Percentiles rank a stretch among this genome's conserved stretches.
These are phyloP conservation scores for Petrocephalus zakoni DNA, from an alignment of 2,113 vertebrate genomes.

Conservation along the genomic window DNA sequence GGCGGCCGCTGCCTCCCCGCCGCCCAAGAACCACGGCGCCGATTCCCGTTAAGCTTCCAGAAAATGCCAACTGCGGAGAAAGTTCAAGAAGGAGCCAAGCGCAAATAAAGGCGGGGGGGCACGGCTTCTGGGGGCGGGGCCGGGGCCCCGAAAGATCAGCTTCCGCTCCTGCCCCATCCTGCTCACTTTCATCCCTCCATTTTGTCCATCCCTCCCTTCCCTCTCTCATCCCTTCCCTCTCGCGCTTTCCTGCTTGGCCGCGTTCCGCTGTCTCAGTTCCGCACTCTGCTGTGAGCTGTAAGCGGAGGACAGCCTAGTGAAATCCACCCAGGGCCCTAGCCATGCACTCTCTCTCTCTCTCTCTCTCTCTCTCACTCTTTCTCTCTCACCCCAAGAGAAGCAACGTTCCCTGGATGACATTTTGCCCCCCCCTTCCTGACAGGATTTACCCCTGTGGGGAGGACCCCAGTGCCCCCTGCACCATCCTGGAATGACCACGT, in stretches of 20 bases:
- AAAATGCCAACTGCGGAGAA: background rate
- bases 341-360: background rate
- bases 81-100: background rate
- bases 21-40: background rate
- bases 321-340: slow-evolving; percentile 25
- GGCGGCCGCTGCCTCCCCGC: too few species aligned
- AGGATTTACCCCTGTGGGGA: slow-evolving; percentile 5
- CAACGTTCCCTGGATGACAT: background rate
- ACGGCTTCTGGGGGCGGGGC: too few species aligned
- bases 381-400: background rate
- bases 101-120: background rate
- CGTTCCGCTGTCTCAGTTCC: background rate
- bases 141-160: background rate
- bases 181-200: background rate
- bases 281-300: slow-evolving; percentile 27
- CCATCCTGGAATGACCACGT: slow-evolving; percentile 13
- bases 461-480: background rate
- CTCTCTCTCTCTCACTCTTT: background rate
- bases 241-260: background rate
- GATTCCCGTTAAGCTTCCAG: background rate
- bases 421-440: background rate
- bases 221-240: background rate
- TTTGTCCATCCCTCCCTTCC: background rate
- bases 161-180: background rate
- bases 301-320: slow-evolving; percentile 48